Percentiles rank a stretch among this genome's conserved stretches.
Conservation (phyloP, 2,888 invertebrate species). For the Eupithecia dodoneata region DNA sequence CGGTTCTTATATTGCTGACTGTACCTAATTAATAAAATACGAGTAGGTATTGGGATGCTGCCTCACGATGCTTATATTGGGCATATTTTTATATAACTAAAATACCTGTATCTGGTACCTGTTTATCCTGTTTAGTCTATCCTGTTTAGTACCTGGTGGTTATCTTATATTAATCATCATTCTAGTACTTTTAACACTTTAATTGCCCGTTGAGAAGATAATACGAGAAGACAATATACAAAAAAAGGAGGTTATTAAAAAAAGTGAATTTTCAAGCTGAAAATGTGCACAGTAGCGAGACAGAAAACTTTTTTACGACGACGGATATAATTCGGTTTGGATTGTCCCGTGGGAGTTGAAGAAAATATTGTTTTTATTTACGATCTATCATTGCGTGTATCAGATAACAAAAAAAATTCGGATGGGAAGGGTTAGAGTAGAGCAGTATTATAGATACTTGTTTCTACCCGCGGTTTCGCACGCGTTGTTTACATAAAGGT, state of each 20-base stretch:
- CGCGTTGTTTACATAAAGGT: too few relatives aligned
- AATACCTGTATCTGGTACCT: too few relatives aligned
- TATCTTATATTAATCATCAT: background rate
- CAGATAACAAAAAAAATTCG: constrained; percentile 17
- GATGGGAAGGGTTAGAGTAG: background rate
- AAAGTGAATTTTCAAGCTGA: background rate
- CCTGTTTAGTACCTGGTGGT: too few relatives aligned
- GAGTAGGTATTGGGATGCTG: background rate
- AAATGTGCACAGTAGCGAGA: background rate
- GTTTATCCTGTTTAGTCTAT: too few relatives aligned
- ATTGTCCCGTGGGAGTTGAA: constrained; percentile 1
- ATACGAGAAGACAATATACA: too few relatives aligned
- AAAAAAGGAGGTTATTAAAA: too few relatives aligned
- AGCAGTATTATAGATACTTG: background rate
- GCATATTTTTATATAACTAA: too few relatives aligned
- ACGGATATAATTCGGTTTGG: background rate
- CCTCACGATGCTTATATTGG: too few relatives aligned
- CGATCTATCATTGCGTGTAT: constrained; percentile 18
- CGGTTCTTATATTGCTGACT: background rate
- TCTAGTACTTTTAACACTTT: too few relatives aligned
- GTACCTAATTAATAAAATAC: background rate
- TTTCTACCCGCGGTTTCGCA: too few relatives aligned
- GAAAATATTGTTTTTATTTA: constrained; percentile 27
- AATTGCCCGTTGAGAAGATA: too few relatives aligned
- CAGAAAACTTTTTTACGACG: background rate